phyloP scores from a whole-genome alignment of 2,888 invertebrate genomes.

The Eupithecia subumbrata region DNA sequence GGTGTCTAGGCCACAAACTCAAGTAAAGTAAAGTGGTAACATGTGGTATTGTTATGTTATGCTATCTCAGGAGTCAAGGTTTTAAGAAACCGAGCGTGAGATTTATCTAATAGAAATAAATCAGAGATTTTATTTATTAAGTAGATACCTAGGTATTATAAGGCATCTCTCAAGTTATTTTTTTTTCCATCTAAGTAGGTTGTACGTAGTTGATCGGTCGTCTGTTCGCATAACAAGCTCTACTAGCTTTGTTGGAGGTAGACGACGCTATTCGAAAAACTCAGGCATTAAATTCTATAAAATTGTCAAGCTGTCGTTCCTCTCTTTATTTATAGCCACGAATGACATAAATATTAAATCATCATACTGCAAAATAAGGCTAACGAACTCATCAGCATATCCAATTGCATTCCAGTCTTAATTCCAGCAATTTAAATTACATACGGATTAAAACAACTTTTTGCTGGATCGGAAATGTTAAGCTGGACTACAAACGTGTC shows the following conservation, averaged over 20 bases:
- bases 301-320: not conserved
- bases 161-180: not conserved
- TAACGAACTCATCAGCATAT: constrained; percentile 38
- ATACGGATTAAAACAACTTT: constrained; percentile 42
- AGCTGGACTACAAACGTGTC: constrained; percentile 50
- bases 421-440: constrained; percentile 37
- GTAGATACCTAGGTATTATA: too few species aligned
- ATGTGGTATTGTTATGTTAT: not conserved
- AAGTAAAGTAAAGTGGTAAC: not conserved
- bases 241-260: not conserved
- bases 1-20: not conserved
- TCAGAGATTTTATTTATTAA: too few species aligned
- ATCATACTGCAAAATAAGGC: constrained; percentile 27
- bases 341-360: constrained; percentile 10
- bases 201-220: not conserved
- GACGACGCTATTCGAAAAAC: not conserved
- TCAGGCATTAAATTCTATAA: not conserved
- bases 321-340: not conserved
- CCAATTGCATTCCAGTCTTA: constrained; percentile 40
- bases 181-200: not conserved
- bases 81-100: not conserved
- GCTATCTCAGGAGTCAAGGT: not conserved
- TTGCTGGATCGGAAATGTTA: constrained; percentile 49
- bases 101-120: not conserved
- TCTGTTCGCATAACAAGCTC: not conserved